Conservation (phyloP, 2,888 invertebrate genomes). For the Lepidocyrtinus sp. region DNA sequence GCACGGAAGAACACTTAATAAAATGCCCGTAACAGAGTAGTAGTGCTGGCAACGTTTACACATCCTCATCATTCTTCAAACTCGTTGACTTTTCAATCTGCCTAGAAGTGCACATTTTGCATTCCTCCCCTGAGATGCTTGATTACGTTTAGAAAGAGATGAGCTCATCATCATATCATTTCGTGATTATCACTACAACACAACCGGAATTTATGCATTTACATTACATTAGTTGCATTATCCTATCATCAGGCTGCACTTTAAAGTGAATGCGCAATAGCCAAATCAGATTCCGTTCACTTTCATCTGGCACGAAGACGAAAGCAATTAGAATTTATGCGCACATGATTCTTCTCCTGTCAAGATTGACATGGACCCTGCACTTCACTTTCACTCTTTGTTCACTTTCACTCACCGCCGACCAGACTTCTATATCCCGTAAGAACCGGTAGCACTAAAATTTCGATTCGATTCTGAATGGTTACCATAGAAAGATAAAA, state of each 20-base stretch:
- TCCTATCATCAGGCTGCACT: too few relatives aligned
- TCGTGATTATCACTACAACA: too few relatives aligned
- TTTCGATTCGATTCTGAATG: too few relatives aligned
- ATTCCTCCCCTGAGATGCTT: too few relatives aligned
- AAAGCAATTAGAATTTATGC: background rate
- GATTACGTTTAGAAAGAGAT: too few relatives aligned
- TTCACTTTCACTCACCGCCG: background rate
- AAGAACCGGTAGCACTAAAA: background rate
- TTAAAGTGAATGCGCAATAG: too few relatives aligned
- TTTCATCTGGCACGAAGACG: slow-evolving; percentile 43
- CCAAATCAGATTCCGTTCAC: slow-evolving; percentile 42
- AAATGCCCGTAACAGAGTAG: background rate
- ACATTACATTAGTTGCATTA: too few relatives aligned
- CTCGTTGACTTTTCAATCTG: background rate
- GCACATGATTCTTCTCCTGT: background rate
- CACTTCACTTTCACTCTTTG: background rate
- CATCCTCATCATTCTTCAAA: background rate
- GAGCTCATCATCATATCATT: too few relatives aligned
- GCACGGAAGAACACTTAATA: background rate
- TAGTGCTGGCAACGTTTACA: background rate
- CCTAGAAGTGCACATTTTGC: too few relatives aligned
- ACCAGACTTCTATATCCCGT: background rate
- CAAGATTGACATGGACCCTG: background rate
- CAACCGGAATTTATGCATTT: too few relatives aligned
- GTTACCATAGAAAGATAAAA: background rate